Conservation (phyloP, 2,113 vertebrate genomes). For the Scopus umbretta region DNA sequence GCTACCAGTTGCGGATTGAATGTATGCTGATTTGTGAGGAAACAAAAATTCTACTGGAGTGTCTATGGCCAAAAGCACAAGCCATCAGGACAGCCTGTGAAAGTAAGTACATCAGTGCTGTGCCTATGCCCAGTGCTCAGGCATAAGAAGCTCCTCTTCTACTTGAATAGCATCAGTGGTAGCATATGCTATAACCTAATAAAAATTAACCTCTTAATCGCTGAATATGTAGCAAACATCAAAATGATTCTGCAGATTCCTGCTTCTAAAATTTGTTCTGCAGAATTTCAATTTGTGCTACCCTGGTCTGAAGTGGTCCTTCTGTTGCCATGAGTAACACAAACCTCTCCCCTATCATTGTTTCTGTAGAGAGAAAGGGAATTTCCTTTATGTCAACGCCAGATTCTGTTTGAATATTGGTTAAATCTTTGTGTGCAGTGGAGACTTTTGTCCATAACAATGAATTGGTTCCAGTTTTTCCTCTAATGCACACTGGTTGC, state of each 20-base stretch:
- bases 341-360: background rate
- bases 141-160: background rate
- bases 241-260: background rate
- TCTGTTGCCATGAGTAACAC: background rate
- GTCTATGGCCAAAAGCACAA: constrained; percentile 81
- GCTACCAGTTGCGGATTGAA: constrained; percentile 88
- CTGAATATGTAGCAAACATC: accelerated
- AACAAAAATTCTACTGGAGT: constrained; percentile 77
- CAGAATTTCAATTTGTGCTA: background rate
- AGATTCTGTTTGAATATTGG: background rate
- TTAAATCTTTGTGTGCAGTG: background rate
- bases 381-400: background rate
- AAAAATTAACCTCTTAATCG: background rate
- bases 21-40: constrained; percentile 91
- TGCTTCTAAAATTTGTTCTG: background rate
- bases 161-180: background rate
- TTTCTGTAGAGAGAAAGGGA: background rate
- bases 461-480: background rate
- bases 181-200: background rate
- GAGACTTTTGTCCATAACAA: background rate
- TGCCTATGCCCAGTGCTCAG: background rate
- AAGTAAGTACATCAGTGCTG: constrained; percentile 69
- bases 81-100: constrained; percentile 81
- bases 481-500: background rate
- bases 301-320: background rate